These are phyloP conservation scores for Molossus molossus DNA, from an alignment of 2,797 vertebrate genomes.

Conservation along the genomic window DNA sequence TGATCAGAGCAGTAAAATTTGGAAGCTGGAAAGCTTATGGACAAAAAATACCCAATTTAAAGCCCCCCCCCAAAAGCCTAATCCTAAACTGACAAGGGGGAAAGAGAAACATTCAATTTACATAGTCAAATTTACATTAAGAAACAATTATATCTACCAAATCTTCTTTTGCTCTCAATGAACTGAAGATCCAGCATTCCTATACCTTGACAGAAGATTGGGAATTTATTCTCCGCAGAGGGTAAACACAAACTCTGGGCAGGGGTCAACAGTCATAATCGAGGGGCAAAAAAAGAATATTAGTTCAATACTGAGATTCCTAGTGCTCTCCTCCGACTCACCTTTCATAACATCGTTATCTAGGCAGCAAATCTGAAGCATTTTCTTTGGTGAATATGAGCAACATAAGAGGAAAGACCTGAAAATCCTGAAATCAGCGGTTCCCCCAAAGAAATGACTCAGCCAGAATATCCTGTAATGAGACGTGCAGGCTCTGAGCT, in stretches of 20 bases:
- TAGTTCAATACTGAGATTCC: slow-evolving; percentile 10
- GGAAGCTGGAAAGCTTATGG: slow-evolving; percentile 18
- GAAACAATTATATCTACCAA: slow-evolving; percentile 21
- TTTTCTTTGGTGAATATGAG: not conserved
- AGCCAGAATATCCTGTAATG: not conserved
- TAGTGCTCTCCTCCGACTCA: not conserved
- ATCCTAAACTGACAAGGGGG: not conserved
- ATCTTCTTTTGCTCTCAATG: not conserved
- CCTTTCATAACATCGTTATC: not conserved
- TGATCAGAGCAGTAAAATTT: not conserved
- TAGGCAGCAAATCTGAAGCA: not conserved
- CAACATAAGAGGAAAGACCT: not conserved
- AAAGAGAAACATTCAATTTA: slow-evolving; percentile 17
- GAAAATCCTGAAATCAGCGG: slow-evolving; percentile 38
- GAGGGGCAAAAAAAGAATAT: not conserved
- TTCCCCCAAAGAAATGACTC: not conserved
- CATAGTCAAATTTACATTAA: slow-evolving; percentile 30
- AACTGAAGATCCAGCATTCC: not conserved
- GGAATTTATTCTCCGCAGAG: not conserved
- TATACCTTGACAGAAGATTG: not conserved
- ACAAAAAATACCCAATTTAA: slow-evolving; percentile 22
- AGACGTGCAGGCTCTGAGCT: not conserved
- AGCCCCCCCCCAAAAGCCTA: not conserved
- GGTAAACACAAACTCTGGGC: not conserved
- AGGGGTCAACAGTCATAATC: not conserved